Base-by-base conservation (phyloP, 2,888 invertebrate species). In the Coenonympha arcania region DNA sequence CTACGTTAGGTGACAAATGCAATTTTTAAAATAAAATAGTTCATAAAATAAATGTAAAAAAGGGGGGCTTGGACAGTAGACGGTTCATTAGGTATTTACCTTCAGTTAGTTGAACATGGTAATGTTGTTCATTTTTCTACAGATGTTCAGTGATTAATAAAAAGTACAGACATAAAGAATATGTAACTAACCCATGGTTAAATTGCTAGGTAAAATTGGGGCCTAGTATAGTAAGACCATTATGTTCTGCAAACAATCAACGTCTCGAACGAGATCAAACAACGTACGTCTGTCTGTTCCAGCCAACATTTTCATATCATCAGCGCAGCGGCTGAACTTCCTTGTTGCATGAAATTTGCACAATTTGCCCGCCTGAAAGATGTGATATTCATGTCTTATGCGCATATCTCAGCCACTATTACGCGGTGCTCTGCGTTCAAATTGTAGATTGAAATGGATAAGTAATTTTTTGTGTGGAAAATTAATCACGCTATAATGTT, bases 281-380 rank as follows among this genome's bases (percentile, higher is more conserved):
- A 43, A 43, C 43, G 31, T 31, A 31, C 31, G 43, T 43, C 43
- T 22, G 43, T 43, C 43, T 43, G 33, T 43, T 43, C 31, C 43
- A 43, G 43, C 43, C 43, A 20, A 43, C 22, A 43, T 43, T 48
- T 48, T 41, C 40, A 48, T 33, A 40, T 34, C 33, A 24, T 41
- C 43, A 43, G 33, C 13, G 20, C 20, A 22, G 33, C n/a, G 26
- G 40, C 39, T 48, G 40, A 40, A 41, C 47, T 48, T 48, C 30
- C 33, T 42, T 42, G 40, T 48, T 48, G 47, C 39, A 48, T 41
- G 47, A 40, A 47, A 48, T 40, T 48, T 48, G 47, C 47, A 48
- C 39, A 48, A 30, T 31, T 42, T 40, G 39, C 22, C 33, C 31
- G 13, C 20, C 31, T 33, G 31, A 16, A 40, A 40, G 47, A 48